Base-by-base conservation (phyloP, 2,113 vertebrate genomes). In the Solea solea region DNA sequence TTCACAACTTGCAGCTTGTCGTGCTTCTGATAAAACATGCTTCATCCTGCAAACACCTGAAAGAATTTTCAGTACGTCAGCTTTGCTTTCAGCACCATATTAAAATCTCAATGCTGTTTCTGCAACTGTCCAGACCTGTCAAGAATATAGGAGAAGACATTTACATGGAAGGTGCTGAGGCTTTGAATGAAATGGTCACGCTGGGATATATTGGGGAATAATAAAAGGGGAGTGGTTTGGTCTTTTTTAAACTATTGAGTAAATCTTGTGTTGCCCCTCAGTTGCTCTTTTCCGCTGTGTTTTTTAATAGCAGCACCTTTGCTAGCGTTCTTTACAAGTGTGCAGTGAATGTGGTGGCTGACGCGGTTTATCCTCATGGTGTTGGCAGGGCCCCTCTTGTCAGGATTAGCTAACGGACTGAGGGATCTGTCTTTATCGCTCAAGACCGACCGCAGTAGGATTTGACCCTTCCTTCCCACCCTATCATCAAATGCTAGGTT, bases 341-440 rank as follows among this genome's bases (percentile, higher is more conserved):
- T 52, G 44, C 7, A 6, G 66, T 9, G 44, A 15, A 34, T 25
- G 68, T 3, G 41, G 53, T 1, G 56, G 64, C 84, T 82, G 69
- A 83, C 60, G 40, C 44, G n/a, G 72, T 84, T 88, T 75, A 76
- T 74, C 80, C 77, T 91, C 84, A 88, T 88, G 89, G 70, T 68
- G 79, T 72, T 88, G 86, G 81, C 85, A 81, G 71, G 56, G 69
- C 76, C 72, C 74, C 79, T 87, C 65, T 21, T 77, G 84, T 85
- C 75, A 27, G 87, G 88, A 86, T 92, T 90, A 84, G 83, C 85
- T 16, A 74, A 78, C 75, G 40, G 81, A 74, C 76, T 48, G 53
- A 65, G 69, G 74, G 86, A 81, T 83, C 86, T 66, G 76, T 80
- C 76, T 74, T 85, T 83, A 85, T 84, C 74, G 16, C 58, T 75